Evolutionary conservation across 2,888 invertebrate species (phyloP).

Genomic region (Epistrophe eligans): DNA sequence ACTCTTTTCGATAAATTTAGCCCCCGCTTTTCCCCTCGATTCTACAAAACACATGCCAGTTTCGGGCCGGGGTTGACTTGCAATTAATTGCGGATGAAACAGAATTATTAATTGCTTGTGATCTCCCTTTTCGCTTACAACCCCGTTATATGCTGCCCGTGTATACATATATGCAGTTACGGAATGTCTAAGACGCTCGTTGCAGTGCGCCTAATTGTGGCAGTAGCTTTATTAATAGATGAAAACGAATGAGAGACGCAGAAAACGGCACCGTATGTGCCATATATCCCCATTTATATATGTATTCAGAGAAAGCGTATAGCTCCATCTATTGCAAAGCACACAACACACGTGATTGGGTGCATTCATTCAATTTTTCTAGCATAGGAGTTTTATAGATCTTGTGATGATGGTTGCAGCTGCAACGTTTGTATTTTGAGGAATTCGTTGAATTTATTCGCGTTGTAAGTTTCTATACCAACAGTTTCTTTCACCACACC

Average conservation of each 20-base stretch:
- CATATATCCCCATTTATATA: conserved; percentile 58
- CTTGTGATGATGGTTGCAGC: conserved; percentile 17
- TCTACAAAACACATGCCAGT: conserved; percentile 64
- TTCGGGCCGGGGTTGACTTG: conserved; percentile 79
- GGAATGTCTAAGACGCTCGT: conserved; percentile 57
- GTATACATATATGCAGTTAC: neutral
- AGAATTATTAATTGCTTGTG: conserved; percentile 82
- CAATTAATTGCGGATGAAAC: conserved; percentile 83
- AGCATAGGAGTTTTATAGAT: conserved; percentile 29
- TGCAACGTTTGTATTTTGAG: conserved; percentile 46
- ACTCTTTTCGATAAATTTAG: conserved; percentile 14
- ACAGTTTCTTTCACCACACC: no score
- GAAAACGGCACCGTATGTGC: conserved; percentile 42
- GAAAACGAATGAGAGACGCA: conserved; percentile 60
- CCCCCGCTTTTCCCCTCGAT: conserved; percentile 11
- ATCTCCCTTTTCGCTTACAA: conserved; percentile 37
- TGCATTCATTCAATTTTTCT: conserved; percentile 72
- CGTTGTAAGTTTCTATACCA: conserved; percentile 9
- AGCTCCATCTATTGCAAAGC: conserved; percentile 42
- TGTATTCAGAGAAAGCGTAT: conserved; percentile 54
- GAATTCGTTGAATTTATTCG: conserved; percentile 38
- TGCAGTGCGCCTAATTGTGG: conserved; percentile 74
- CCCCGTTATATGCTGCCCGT: neutral
- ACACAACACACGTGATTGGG: conserved; percentile 62
- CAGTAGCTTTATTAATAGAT: conserved; percentile 75